Evolutionary conservation across 2,888 invertebrate species (phyloP).

Genomic region (Ecdyonurus torrentis): DNA sequence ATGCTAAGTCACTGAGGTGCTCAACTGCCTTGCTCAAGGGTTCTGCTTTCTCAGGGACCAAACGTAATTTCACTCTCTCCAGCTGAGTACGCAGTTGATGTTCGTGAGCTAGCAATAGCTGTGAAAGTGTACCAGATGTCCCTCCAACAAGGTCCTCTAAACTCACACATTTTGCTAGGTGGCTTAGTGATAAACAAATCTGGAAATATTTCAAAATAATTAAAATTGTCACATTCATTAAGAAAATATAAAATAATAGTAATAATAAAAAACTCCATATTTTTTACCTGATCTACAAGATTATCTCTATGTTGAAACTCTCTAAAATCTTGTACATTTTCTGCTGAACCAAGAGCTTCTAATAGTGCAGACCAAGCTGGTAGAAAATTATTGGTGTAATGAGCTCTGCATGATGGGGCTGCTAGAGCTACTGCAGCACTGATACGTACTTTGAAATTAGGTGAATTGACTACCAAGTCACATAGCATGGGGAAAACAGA

Average conservation of each 20-base stretch:
- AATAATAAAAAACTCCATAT: too few relatives aligned
- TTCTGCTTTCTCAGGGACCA: slow-evolving; percentile 28
- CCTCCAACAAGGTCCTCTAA: slow-evolving; percentile 34
- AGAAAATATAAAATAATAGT: too few relatives aligned
- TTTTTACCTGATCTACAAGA: slow-evolving; percentile 53
- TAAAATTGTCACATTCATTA: slow-evolving; percentile 12
- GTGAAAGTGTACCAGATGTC: slow-evolving; percentile 26
- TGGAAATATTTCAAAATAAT: slow-evolving; percentile 24
- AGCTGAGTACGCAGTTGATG: slow-evolving; percentile 21
- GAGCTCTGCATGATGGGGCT: slow-evolving; percentile 39
- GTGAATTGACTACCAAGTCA: slow-evolving; percentile 48
- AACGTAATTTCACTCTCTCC: slow-evolving; percentile 5
- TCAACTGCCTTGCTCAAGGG: slow-evolving; percentile 21
- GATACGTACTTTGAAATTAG: slow-evolving; percentile 79
- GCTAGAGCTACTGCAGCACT: slow-evolving; percentile 62
- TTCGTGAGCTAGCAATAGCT: slow-evolving; percentile 31
- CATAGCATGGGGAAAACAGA: slow-evolving; percentile 46
- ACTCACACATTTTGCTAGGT: slow-evolving; percentile 42
- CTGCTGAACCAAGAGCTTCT: slow-evolving; percentile 57
- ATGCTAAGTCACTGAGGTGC: slow-evolving; percentile 11
- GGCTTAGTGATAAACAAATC: slow-evolving; percentile 57
- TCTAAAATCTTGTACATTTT: slow-evolving; percentile 59
- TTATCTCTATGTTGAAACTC: slow-evolving; percentile 76
- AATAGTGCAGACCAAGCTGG: slow-evolving; percentile 53
- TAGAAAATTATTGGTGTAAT: slow-evolving; percentile 38